Conservation (phyloP, 2,888 invertebrate genomes). For the Limnephilus marmoratus region DNA sequence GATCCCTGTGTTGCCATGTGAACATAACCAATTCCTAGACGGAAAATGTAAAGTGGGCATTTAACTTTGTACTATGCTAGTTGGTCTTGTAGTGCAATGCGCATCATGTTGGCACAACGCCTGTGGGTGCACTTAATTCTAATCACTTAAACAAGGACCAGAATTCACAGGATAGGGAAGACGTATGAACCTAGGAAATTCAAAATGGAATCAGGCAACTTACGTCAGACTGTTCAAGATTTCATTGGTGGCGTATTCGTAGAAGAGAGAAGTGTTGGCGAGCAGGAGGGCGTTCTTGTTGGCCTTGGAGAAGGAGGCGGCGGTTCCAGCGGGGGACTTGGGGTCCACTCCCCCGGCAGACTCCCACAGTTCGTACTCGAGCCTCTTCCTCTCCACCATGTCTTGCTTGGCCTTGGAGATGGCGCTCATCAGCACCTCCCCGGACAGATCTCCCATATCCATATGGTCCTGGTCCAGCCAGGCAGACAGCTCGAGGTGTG, state of each 20-base stretch:
- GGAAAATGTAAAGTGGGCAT: neutral
- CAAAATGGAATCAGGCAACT: neutral
- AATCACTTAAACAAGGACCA: no score
- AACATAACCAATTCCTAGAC: neutral
- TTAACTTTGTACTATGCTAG: neutral
- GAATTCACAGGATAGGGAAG: neutral
- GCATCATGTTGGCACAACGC: neutral
- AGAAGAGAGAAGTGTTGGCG: conserved; percentile 91
- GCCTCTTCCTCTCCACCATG: conserved; percentile 84
- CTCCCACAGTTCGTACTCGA: conserved; percentile 90
- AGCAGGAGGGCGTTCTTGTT: conserved; percentile 89
- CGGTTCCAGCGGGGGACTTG: conserved; percentile 90
- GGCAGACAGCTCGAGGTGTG: conserved; percentile 81
- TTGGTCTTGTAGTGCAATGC: neutral
- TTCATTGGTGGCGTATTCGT: conserved; percentile 92
- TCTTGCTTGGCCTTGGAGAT: conserved; percentile 88
- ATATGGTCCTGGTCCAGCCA: conserved; percentile 82
- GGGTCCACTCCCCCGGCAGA: conserved; percentile 89
- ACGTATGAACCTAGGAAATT: neutral
- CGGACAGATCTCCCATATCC: conserved; percentile 82
- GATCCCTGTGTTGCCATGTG: neutral
- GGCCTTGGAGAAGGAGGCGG: conserved; percentile 93
- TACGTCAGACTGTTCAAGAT: conserved; percentile 79
- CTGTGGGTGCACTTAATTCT: no score
- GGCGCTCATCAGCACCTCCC: conserved; percentile 85